These are phyloP conservation scores for Paramormyrops hopkinsi DNA, from an alignment of 2,797 vertebrate species.

Conservation along the genomic window DNA sequence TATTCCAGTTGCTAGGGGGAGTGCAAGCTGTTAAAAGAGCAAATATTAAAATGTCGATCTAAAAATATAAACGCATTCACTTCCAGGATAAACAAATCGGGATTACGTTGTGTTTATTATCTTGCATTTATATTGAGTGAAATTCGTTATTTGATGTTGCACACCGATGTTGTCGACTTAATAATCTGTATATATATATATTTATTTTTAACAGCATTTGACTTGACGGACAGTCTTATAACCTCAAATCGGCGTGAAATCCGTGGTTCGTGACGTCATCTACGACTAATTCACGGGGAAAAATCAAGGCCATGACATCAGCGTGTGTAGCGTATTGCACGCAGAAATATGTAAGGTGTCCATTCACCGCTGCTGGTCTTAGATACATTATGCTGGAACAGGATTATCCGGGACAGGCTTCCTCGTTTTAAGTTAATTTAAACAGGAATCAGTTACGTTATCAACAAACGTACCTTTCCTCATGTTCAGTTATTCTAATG, in stretches of 20 bases:
- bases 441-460: too few species aligned
- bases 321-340: neutral
- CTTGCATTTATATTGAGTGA: neutral
- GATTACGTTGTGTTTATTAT: neutral
- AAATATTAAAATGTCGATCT: conserved; percentile 6
- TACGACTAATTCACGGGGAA: neutral
- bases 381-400: neutral
- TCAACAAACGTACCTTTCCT: neutral
- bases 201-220: neutral
- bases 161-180: neutral
- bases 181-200: neutral
- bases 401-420: neutral
- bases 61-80: neutral
- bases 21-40: neutral
- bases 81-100: neutral
- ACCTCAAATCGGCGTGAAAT: neutral
- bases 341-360: neutral
- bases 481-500: neutral
- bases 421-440: neutral
- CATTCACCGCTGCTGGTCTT: neutral
- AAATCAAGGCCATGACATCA: neutral
- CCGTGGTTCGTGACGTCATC: neutral
- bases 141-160: neutral
- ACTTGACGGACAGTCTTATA: neutral
- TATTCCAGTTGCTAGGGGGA: neutral